Percentiles rank a stretch among this genome's conserved stretches.
Evolutionary conservation across 2,888 invertebrate genomes (phyloP).

Genomic region (Laothoe populi): DNA sequence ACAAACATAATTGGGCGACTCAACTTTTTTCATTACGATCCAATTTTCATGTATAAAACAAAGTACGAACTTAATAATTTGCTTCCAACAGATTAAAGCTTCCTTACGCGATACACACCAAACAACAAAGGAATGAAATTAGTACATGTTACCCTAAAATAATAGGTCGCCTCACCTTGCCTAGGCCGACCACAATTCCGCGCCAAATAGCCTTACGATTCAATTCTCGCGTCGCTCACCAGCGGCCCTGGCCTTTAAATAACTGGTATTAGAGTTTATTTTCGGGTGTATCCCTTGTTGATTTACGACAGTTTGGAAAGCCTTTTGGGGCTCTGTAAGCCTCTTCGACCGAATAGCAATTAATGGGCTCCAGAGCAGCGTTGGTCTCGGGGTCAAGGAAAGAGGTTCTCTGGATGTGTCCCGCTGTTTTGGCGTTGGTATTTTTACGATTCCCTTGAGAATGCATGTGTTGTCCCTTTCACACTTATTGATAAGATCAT

Average conservation of each 20-base stretch:
- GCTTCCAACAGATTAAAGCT: constrained; percentile 15
- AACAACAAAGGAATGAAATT: constrained; percentile 59
- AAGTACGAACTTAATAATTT: too few species aligned
- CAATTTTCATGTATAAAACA: too few species aligned
- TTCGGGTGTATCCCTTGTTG: constrained; percentile 47
- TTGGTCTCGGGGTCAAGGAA: constrained; percentile 43
- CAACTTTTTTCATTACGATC: too few species aligned
- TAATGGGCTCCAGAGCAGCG: constrained; percentile 68
- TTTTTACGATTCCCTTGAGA: constrained; percentile 14
- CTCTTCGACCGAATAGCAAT: constrained; percentile 76
- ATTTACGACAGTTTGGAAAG: constrained; percentile 68
- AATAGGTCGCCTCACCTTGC: constrained; percentile 62
- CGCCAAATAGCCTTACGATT: constrained; percentile 25
- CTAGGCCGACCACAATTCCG: constrained; percentile 59
- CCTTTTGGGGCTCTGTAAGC: constrained; percentile 73
- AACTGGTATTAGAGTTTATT: constrained; percentile 45
- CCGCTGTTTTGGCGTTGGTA: background rate
- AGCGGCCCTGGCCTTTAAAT: constrained; percentile 44
- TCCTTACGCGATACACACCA: constrained; percentile 23
- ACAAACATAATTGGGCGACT: too few species aligned
- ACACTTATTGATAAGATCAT: background rate
- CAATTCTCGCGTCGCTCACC: constrained; percentile 12
- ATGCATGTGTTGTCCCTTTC: background rate
- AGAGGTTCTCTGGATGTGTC: constrained; percentile 34
- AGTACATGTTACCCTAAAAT: constrained; percentile 67